Evolutionary conservation across 2,797 vertebrate genomes (phyloP), one percentile per base, ranked within the genome.

Genomic region (Leptodactylus fallax): DNA sequence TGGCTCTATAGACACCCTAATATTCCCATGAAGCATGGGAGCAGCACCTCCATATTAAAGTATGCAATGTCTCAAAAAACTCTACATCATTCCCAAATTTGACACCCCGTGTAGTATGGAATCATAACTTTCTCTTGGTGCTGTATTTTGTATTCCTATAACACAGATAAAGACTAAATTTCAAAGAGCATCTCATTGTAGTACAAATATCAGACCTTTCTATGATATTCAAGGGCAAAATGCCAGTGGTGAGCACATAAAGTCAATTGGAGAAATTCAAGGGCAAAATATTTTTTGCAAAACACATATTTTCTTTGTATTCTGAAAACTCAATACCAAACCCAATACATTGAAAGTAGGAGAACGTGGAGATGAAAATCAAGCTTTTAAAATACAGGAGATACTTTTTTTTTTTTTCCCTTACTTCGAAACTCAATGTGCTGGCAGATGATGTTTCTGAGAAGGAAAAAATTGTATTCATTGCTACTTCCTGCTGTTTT

Each of bases 381-480:
- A 76, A 61, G 63, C 84, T 55, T 71, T 69, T 58, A 47, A 60
- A 71, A 89, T 78, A 60, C 83, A 76, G 71, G 56, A 89, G 88
- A 89, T 63, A 71, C 60, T 27, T 79, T 63, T 81, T 36, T 36
- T 36, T 80, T 80, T 81, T 84, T 55, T 56, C 51, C 76, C 85
- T 74, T 85, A 63, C 58, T 85, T 85, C 58, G 10, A 69, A 79
- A 78, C 58, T 86, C 72, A 51, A 86, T 89, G 74, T 79, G 53
- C 79, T 86, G 55, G 61, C 83, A 83, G 84, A 86, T 83, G 85
- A 89, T 89, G 84, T 83, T 27, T 86, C 79, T 79, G 63, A 83
- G 84, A 55, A 56, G 76, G 60, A 85, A 85, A 86, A 79, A 85
- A 74, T n/a, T 89, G 72, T 86, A 86, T 89, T 89, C 85, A 89